Evolutionary conservation across 2,888 invertebrate species (phyloP).

Genomic region (Nysson spinosus): DNA sequence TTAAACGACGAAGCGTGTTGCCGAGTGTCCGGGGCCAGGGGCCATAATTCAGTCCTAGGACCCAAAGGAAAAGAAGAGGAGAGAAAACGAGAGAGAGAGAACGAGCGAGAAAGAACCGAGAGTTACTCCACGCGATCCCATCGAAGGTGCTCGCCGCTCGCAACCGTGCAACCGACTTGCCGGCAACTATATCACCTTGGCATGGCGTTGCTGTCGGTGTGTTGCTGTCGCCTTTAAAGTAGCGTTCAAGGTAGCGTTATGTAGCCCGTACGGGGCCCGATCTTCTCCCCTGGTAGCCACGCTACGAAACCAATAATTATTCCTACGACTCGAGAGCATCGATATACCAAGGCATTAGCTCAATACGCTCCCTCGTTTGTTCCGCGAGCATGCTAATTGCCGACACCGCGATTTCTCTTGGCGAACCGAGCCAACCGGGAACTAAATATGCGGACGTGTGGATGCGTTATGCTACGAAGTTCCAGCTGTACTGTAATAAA

Average conservation of each 20-base stretch:
- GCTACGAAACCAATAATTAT: conserved; percentile 64
- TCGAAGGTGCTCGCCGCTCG: conserved; percentile 62
- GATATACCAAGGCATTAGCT: conserved; percentile 63
- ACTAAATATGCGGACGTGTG: conserved; percentile 19
- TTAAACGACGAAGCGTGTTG: conserved; percentile 76
- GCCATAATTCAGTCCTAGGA: conserved; percentile 71
- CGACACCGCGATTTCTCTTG: conserved; percentile 27
- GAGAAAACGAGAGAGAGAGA: conserved; percentile 52
- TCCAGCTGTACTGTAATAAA: not conserved
- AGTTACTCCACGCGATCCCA: conserved; percentile 70
- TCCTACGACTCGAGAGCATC: conserved; percentile 49
- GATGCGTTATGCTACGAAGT: not conserved
- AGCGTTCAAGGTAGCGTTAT: conserved; percentile 42
- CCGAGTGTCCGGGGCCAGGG: conserved; percentile 69
- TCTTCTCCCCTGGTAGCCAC: conserved; percentile 28
- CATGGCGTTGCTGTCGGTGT: conserved; percentile 19
- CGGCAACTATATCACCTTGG: conserved; percentile 68
- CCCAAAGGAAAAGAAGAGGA: conserved; percentile 51
- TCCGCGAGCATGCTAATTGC: conserved; percentile 64
- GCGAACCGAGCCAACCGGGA: not conserved
- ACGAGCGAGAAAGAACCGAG: conserved; percentile 47
- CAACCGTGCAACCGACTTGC: conserved; percentile 47
- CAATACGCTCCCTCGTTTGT: conserved; percentile 57
- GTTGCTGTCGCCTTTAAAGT: conserved; percentile 49
- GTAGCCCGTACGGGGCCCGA: not conserved